phyloP scores from a whole-genome alignment of 2,888 invertebrate genomes.

The Tanytarsus gracilentus region DNA sequence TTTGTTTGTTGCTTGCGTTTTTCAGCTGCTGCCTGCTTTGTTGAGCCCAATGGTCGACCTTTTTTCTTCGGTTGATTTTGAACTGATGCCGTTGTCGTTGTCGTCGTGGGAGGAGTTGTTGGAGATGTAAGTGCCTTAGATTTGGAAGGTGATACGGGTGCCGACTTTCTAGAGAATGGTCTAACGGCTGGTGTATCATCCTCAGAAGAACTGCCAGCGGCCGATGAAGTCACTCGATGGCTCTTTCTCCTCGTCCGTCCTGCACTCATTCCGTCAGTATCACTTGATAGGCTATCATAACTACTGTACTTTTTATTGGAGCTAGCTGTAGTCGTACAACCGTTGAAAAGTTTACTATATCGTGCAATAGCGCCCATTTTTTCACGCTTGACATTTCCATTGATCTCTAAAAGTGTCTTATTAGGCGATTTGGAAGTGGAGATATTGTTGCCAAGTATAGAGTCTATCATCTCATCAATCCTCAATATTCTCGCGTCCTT shows the following conservation, averaged over 20 bases:
- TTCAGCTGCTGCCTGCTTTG: conserved; percentile 25
- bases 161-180: not conserved
- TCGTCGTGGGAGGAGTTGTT: not conserved
- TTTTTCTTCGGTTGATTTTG: conserved; percentile 45
- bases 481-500: conserved; percentile 35
- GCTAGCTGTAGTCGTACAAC: not conserved
- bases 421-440: conserved; percentile 35
- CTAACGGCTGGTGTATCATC: conserved; percentile 3
- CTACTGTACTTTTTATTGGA: conserved; percentile 11
- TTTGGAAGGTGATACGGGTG: conserved; percentile 37
- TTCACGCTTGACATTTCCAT: conserved; percentile 30
- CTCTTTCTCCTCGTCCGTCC: conserved; percentile 31
- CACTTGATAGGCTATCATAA: conserved; percentile 41
- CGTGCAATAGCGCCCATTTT: conserved; percentile 30
- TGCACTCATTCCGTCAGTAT: conserved; percentile 41
- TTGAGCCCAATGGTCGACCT: conserved; percentile 38
- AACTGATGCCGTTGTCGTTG: conserved; percentile 30
- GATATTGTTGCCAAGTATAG: conserved; percentile 31
- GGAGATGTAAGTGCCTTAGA: conserved; percentile 32
- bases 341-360: conserved; percentile 29
- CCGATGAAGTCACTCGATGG: conserved; percentile 35
- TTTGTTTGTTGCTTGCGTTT: conserved; percentile 31
- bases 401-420: conserved; percentile 32
- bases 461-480: conserved; percentile 44
- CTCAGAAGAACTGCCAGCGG: conserved; percentile 13